Evolutionary conservation across 2,113 vertebrate genomes (phyloP), one percentile per base, ranked within the genome.

Genomic region (Ondatra zibethicus): DNA sequence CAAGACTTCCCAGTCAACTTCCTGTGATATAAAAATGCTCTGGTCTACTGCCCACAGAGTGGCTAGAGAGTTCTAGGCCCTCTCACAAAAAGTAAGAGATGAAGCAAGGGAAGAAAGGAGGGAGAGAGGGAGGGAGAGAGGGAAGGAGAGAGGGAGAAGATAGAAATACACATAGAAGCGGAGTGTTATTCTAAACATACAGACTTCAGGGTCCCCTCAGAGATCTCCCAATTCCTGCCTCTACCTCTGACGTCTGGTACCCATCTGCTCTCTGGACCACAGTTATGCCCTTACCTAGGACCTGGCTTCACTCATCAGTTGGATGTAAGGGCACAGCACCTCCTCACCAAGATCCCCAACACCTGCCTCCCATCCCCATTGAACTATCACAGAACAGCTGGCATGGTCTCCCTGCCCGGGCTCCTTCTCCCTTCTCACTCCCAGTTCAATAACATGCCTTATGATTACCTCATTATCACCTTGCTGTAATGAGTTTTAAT

Each of bases 401-500:
- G 94, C 21, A 0, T 39, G 0, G 0, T 91, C 55, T 90, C 0
- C 2, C 93, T 85, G 94, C 66, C 92, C 68, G 14, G 88, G 87
- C 96, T 97, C 97, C 96, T 96, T 97, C 98, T 98, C 97, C 90
- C 45, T 97, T 98, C 96, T 84, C 96, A 96, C 97, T 98, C 95
- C 94, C 97, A 98, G 98, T 96, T 97, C 10, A 70, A 70, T 98
- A 98, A 97, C 98, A 97, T 98, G 97, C 97, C 98, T 97, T 98
- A 97, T 98, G 98, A 98, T 98, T 98, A 98, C 97, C 98, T 98
- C 98, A 98, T 98, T 98, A 98, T 97, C 97, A 98, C 98, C 98
- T 98, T 98, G 98, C 98, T 98, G 95, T 98, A 98, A 98, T 98
- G 98, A 98, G 97, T 98, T 98, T 98, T 98, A 98, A 98, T 98